Evolutionary conservation across 2,113 vertebrate genomes (phyloP), one percentile per base, ranked within the genome.

Genomic region (Ptychochromis oligacanthus): DNA sequence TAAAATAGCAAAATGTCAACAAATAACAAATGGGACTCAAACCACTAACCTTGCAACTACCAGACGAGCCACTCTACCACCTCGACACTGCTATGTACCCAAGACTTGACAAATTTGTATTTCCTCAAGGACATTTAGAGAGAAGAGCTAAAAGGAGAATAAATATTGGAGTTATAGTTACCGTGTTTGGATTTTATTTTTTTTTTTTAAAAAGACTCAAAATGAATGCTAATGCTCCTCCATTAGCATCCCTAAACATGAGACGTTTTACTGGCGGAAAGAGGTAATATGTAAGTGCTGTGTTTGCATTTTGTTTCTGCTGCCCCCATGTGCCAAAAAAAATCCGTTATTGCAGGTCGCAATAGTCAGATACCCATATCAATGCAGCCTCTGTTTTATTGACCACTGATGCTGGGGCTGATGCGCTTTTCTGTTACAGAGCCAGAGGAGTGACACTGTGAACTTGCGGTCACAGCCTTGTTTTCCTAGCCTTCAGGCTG

Each of bases 401-500:
- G 78, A 72, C 74, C 81, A 52, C 65, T 62, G 52, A 85, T 36
- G 12, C 82, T 52, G 36, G 56, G 31, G 28, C 8, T 70, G 43
- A 75, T 31, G 58, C 22, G 62, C 4, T 62, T 65, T 78, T 54
- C 26, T 26, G 58, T 77, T 77, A 67, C 31, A 61, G 65, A 82
- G 78, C 20, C 46, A 82, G 52, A 57, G 36, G 52, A 64, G 55
- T 76, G 86, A 88, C 83, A 85, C 75, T 93, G n/a, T 89, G 87
- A 88, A 91, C 92, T 87, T 88, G 43, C 90, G 88, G 82, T 88
- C 87, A 77, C 81, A 70, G 85, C 61, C 80, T 90, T 93, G 85
- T 90, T 93, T 92, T 91, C 83, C 64, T 90, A 87, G 91, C 88
- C 90, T 72, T 77, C 61, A 88, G 92, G 90, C 84, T 83, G 75